These are phyloP conservation scores for Radopholus similis DNA, from an alignment of 1,140 invertebrate species.

Conservation along the genomic window DNA sequence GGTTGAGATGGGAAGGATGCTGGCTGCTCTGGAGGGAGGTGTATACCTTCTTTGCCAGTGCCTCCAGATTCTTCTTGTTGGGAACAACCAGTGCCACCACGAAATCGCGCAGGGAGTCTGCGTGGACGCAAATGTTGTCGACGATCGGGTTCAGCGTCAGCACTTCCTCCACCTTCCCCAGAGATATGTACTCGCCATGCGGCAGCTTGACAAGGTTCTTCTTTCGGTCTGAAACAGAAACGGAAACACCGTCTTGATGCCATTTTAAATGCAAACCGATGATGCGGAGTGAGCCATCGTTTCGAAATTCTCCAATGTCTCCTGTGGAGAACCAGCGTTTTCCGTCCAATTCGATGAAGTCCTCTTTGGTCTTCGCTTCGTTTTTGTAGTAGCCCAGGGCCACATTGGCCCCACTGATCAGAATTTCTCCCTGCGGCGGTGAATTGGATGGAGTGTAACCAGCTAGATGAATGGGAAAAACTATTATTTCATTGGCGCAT, in stretches of 20 bases:
- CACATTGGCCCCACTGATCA: constrained; percentile 83
- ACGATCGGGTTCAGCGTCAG: constrained; percentile 86
- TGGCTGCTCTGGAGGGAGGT: not conserved
- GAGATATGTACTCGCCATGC: constrained; percentile 81
- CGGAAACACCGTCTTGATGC: not conserved
- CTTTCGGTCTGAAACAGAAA: constrained; percentile 73
- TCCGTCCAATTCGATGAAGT: constrained; percentile 78
- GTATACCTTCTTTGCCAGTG: constrained; percentile 59
- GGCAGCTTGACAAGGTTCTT: constrained; percentile 97
- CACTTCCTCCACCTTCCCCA: constrained; percentile 80
- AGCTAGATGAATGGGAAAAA: constrained; percentile 44
- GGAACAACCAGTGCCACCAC: constrained; percentile 87
- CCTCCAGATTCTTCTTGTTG: constrained; percentile 65
- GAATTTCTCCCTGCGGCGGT: constrained; percentile 85
- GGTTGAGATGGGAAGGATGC: constrained; percentile 18
- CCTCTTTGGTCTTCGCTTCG: constrained; percentile 79
- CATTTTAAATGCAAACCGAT: constrained; percentile 72
- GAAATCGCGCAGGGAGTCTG: constrained; percentile 76
- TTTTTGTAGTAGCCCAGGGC: constrained; percentile 90
- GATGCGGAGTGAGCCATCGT: constrained; percentile 88
- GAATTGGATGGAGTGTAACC: constrained; percentile 81
- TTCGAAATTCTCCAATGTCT: constrained; percentile 87
- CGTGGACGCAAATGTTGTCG: constrained; percentile 92
- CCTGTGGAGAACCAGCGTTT: constrained; percentile 87
- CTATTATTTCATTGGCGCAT: not conserved